Evolutionary conservation across 2,797 vertebrate genomes (phyloP).

Genomic region (Eurystomus glaucurus): DNA sequence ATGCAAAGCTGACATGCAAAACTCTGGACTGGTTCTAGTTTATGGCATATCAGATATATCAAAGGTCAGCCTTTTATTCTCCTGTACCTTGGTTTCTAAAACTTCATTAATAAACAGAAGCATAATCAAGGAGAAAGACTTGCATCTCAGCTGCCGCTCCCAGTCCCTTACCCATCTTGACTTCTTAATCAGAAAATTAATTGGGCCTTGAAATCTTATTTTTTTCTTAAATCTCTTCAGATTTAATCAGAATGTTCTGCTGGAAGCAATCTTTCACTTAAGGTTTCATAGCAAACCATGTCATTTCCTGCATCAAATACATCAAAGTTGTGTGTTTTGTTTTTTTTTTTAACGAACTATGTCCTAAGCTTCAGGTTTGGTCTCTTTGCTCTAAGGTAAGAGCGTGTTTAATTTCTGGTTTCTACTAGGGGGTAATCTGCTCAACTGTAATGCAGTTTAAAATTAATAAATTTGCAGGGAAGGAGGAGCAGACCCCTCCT

Average conservation of each 20-base stretch:
- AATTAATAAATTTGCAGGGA: not conserved
- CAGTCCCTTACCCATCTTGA: slow-evolving; percentile 28
- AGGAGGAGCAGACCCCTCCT: not conserved
- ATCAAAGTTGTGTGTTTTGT: slow-evolving; percentile 31
- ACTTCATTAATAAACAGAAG: slow-evolving; percentile 36
- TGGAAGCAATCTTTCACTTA: slow-evolving; percentile 76
- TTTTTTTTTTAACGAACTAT: not conserved
- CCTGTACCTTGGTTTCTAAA: not conserved
- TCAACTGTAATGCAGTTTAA: not conserved
- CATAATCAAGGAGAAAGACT: slow-evolving; percentile 37
- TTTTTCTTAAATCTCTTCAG: slow-evolving; percentile 45
- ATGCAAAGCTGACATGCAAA: slow-evolving; percentile 26
- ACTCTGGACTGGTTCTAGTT: slow-evolving; percentile 61
- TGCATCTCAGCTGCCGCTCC: not conserved
- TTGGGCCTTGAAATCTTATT: slow-evolving; percentile 30
- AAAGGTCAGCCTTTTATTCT: slow-evolving; percentile 47
- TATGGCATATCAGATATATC: slow-evolving; percentile 37
- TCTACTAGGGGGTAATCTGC: not conserved
- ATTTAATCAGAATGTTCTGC: slow-evolving; percentile 51
- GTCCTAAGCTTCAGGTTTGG: not conserved
- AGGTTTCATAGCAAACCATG: slow-evolving; percentile 44
- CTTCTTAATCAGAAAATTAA: slow-evolving; percentile 67
- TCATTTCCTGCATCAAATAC: slow-evolving; percentile 64
- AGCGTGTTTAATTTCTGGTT: not conserved
- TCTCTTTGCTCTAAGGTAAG: not conserved